These are phyloP conservation scores for Hydrotaea diabolus DNA, from an alignment of 2,888 invertebrate species.

Conservation along the genomic window DNA sequence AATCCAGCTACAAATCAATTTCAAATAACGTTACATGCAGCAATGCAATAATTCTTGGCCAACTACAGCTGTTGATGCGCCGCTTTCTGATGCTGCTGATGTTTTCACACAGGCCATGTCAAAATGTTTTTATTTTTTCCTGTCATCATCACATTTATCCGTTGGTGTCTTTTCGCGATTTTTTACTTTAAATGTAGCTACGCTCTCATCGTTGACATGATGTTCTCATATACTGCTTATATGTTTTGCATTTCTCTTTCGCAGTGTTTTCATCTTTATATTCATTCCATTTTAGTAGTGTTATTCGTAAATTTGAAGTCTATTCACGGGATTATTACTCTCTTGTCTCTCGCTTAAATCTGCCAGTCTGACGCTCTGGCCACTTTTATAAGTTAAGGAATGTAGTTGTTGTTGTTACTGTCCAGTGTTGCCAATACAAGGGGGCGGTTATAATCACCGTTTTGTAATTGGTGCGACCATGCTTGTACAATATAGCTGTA, in stretches of 20 bases:
- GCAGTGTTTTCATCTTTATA: neutral
- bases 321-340: conserved; percentile 11
- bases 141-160: conserved; percentile 1
- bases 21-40: neutral
- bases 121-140: conserved; percentile 17
- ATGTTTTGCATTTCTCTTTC: conserved; percentile 4
- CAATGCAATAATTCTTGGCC: neutral
- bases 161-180: neutral
- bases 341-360: neutral
- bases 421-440: neutral
- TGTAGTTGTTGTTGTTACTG: neutral
- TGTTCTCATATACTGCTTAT: no score
- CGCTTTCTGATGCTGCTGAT: neutral
- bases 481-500: no score
- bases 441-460: neutral
- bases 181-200: neutral
- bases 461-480: neutral
- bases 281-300: neutral
- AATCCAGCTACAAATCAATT: no score
- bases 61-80: conserved; percentile 34
- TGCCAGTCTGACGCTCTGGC: neutral
- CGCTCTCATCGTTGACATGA: neutral
- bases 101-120: neutral
- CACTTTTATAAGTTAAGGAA: neutral
- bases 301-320: conserved; percentile 6